Evolutionary conservation across 2,888 invertebrate species (phyloP).

Genomic region (Pristionchus fissidentatus): DNA sequence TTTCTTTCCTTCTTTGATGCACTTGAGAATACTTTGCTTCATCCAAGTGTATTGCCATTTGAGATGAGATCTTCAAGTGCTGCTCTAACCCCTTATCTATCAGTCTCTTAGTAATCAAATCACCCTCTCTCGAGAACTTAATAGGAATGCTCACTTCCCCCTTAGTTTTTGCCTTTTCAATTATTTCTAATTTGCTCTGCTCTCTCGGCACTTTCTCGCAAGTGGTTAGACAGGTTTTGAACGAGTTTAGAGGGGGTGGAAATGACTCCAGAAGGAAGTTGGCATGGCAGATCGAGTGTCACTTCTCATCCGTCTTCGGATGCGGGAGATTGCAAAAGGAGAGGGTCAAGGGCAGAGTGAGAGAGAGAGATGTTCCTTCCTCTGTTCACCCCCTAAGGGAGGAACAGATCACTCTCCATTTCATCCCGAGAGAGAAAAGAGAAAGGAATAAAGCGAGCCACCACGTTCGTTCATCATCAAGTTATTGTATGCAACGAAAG

Average conservation of each 20-base stretch:
- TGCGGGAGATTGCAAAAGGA: slow-evolving; percentile 37
- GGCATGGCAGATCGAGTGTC: neutral
- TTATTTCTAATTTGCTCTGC: slow-evolving; percentile 39
- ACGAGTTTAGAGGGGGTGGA: neutral
- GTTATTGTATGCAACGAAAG: slow-evolving; percentile 37
- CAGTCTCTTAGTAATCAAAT: slow-evolving; percentile 17
- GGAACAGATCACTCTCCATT: slow-evolving; percentile 20
- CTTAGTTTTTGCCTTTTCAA: slow-evolving; percentile 12
- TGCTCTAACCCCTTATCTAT: neutral
- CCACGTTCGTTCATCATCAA: slow-evolving; percentile 35
- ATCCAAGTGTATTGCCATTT: neutral
- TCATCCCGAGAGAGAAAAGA: neutral
- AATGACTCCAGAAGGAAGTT: slow-evolving; percentile 1
- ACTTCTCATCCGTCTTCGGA: neutral
- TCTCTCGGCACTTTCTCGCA: neutral
- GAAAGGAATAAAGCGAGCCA: slow-evolving; percentile 1
- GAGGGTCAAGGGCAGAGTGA: slow-evolving; percentile 23
- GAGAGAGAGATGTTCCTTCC: slow-evolving; percentile 21
- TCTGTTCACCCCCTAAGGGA: slow-evolving; percentile 16
- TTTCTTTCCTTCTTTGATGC: slow-evolving; percentile 13
- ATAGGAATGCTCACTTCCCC: slow-evolving; percentile 6
- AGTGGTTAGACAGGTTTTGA: slow-evolving; percentile 16
- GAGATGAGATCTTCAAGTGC: neutral
- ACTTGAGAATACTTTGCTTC: neutral
- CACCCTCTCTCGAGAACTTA: slow-evolving; percentile 30